These are phyloP conservation scores for Acropternis orthonyx DNA, from an alignment of 2,797 vertebrate genomes.

Conservation along the genomic window DNA sequence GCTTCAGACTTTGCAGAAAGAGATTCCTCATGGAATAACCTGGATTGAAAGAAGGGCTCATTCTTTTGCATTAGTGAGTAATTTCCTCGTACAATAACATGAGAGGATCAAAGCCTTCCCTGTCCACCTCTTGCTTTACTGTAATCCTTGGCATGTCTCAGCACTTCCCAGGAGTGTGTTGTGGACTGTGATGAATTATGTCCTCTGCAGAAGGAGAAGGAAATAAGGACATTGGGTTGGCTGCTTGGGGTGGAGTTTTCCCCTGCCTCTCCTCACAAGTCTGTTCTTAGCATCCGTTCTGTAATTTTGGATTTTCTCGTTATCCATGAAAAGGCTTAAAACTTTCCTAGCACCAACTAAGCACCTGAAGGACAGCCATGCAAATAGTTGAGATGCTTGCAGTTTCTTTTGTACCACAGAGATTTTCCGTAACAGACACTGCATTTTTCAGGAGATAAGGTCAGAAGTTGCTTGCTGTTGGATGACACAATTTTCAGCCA, in stretches of 20 bases:
- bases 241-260: not conserved
- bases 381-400: not conserved
- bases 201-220: not conserved
- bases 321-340: not conserved
- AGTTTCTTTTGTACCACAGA: not conserved
- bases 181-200: not conserved
- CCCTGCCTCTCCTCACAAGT: not conserved
- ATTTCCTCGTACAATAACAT: not conserved
- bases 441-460: not conserved
- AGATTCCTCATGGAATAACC: not conserved
- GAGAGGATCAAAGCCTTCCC: not conserved
- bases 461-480: not conserved
- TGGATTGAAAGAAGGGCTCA: not conserved
- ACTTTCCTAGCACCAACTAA: not conserved
- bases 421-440: not conserved
- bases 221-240: not conserved
- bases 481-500: fast-evolving
- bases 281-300: not conserved
- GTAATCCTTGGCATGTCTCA: not conserved
- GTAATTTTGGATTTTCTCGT: not conserved
- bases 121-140: not conserved
- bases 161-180: not conserved
- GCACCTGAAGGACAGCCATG: not conserved
- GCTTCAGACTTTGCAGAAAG: not conserved
- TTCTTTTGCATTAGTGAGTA: not conserved